These are phyloP conservation scores for Dasyurus viverrinus DNA, from an alignment of 2,113 vertebrate species.

Conservation along the genomic window DNA sequence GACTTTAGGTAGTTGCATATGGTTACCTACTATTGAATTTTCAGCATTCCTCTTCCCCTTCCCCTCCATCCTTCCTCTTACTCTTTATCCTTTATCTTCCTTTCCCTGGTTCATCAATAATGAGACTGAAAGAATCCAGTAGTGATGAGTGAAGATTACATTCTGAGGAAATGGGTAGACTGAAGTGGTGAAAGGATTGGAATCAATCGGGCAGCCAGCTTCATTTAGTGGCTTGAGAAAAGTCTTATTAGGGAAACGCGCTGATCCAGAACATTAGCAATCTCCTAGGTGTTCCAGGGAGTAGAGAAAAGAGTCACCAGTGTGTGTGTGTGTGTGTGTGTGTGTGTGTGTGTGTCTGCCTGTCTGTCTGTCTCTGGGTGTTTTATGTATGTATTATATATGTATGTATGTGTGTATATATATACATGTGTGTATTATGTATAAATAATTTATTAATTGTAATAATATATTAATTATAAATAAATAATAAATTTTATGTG, in stretches of 20 bases:
- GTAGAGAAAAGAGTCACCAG: not conserved
- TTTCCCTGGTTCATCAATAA: conserved; percentile 33
- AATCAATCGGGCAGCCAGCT: conserved; percentile 55
- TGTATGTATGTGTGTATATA: not conserved
- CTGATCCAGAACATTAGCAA: conserved; percentile 44
- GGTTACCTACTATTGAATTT: not conserved
- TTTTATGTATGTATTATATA: too few species aligned
- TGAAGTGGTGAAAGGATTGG: conserved; percentile 60
- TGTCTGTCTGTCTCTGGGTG: too few species aligned
- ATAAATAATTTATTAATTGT: too few species aligned
- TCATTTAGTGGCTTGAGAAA: conserved; percentile 27
- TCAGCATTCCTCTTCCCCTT: not conserved
- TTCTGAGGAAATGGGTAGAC: conserved; percentile 62
- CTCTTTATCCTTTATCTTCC: not conserved
- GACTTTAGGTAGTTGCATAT: not conserved
- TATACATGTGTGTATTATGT: not conserved
- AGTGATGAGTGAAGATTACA: conserved; percentile 59
- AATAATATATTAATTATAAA: too few species aligned
- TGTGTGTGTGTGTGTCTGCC: not conserved
- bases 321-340: not conserved
- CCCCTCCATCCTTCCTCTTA: not conserved
- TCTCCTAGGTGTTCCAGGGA: not conserved
- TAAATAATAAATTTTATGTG: too few species aligned
- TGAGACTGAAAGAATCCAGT: conserved; percentile 56
- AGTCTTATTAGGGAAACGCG: conserved; percentile 63